These are phyloP conservation scores for Phylloscopus trochiloides DNA, from an alignment of 2,113 vertebrate genomes.

Conservation along the genomic window DNA sequence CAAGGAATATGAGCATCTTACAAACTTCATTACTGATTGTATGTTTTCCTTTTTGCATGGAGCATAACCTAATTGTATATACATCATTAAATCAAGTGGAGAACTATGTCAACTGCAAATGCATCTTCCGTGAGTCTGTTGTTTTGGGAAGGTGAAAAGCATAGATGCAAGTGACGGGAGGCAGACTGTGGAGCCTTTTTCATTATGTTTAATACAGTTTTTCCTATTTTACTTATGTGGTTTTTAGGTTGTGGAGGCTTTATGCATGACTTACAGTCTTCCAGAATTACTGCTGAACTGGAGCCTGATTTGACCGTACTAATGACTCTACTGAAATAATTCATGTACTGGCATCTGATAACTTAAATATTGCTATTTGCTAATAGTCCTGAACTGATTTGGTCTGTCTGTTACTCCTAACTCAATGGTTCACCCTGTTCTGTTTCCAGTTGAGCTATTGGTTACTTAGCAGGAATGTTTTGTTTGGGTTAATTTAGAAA, in stretches of 20 bases:
- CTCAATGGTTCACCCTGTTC: not conserved
- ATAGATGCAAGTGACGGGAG: not conserved
- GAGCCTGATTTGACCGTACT: not conserved
- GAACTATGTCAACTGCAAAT: not conserved
- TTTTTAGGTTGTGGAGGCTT: not conserved
- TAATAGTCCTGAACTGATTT: conserved; percentile 6
- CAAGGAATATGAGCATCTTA: not conserved
- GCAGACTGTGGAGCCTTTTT: not conserved
- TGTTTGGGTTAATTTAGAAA: conserved; percentile 8
- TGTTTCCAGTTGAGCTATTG: not conserved
- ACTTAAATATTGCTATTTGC: conserved; percentile 5
- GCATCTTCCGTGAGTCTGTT: not conserved
- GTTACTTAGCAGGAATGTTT: not conserved
- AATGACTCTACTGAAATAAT: not conserved
- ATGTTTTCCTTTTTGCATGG: not conserved
- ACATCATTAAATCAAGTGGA: not conserved
- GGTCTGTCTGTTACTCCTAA: not conserved
- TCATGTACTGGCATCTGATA: not conserved
- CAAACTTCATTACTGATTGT: not conserved
- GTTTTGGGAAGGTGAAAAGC: not conserved
- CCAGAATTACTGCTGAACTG: not conserved
- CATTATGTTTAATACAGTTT: not conserved
- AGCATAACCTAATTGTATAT: not conserved
- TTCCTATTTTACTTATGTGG: not conserved
- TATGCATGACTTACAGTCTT: not conserved